Evolutionary conservation across 2,113 vertebrate species (phyloP), one percentile per base, ranked within the genome.

Genomic region (Psilopogon haemacephalus): DNA sequence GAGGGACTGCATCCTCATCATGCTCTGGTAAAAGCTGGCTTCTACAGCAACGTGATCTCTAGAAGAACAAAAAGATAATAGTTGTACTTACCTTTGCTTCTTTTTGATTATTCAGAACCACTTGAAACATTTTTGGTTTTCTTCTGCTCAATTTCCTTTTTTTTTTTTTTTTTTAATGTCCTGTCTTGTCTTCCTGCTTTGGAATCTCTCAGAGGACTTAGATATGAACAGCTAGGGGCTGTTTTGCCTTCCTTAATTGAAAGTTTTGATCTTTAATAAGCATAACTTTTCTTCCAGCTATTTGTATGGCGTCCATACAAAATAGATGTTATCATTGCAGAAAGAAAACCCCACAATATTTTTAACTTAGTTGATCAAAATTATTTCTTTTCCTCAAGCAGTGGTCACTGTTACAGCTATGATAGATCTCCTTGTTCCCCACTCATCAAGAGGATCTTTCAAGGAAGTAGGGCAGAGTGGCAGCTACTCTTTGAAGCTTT

Each of bases 211-310:
- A 60, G 38, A 75, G n/a, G 18, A 62, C 35, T 65, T 38, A 82
- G 70, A 65, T 75, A 24, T 93, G 44, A 86, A 69, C 50, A 78
- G 24, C 44, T 54, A 81, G 35, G 2, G 5, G 0, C 44, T 68
- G 52, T 75, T 79, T 55, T 50, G 48, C 0, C 0, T 56, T 58
- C 15, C 15, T 78, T 90, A 90, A 74, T 44, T 71, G 42, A 91
- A 92, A 60, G 14, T 84, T 90, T 88, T 89, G 72, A 91, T 88
- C 46, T 5, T 88, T 84, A 91, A 40, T 80, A 93, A 75, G 33
- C 16, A 3, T 64, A 9, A 79, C 2, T 94, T 91, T 88, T 93
- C 76, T 94, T 84, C 60, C 21, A 46, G 48, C 48, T 86, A 26
- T 78, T 94, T 86, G 33, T 82, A 24, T 32, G 54, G 8, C 48